Evolutionary conservation across 64 coral and sea anemone species (phyloP).

Genomic region (Exaiptasia diaphana): DNA sequence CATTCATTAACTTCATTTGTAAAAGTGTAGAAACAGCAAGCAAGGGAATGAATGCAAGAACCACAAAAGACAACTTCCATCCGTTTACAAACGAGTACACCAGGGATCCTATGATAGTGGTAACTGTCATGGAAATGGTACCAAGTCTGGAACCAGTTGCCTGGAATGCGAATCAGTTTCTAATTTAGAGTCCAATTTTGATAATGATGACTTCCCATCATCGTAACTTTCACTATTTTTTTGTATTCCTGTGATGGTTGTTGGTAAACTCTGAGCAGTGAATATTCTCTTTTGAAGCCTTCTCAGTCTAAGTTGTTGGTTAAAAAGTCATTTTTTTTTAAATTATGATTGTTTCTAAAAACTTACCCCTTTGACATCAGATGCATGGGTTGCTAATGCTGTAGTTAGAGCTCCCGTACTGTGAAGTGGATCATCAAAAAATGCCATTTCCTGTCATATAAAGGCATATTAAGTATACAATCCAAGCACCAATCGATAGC

Average conservation of each 20-base stretch:
- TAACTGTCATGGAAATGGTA: slow-evolving; percentile 34
- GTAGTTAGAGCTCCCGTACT: slow-evolving; percentile 56
- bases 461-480: no score
- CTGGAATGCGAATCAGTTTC: no score
- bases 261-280: no score
- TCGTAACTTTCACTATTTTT: no score
- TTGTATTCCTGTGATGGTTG: no score
- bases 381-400: slow-evolving; percentile 70
- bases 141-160: slow-evolving; percentile 50
- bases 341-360: no score
- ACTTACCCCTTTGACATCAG: slow-evolving; percentile 78
- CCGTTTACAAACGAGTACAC: slow-evolving; percentile 51
- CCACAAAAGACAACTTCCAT: slow-evolving; percentile 64
- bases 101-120: slow-evolving; percentile 15
- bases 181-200: no score
- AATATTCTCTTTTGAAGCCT: no score
- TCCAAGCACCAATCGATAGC: no score
- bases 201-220: no score
- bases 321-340: no score
- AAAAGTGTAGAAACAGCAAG: slow-evolving; percentile 44
- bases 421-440: slow-evolving; percentile 68
- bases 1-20: slow-evolving; percentile 58
- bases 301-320: no score
- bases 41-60: slow-evolving; percentile 63
- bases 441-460: slow-evolving; percentile 74